Evolutionary conservation across 2,888 invertebrate genomes (phyloP).

Genomic region (Tetrapedia diversipes): DNA sequence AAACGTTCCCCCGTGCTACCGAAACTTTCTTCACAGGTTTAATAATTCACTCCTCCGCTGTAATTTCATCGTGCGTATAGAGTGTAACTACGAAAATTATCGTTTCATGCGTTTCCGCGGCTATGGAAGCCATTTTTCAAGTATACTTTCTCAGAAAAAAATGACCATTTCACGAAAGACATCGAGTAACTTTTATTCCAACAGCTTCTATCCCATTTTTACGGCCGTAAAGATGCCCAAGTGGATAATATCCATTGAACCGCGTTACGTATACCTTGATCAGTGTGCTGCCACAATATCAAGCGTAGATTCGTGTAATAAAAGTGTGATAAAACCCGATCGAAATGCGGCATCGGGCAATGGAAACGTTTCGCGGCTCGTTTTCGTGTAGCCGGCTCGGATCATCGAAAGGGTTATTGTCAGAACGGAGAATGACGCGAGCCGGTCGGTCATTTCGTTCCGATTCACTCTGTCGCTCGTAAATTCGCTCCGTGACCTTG

Average conservation of each 20-base stretch:
- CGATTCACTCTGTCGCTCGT: conserved; percentile 51
- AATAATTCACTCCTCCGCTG: no score
- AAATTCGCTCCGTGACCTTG: conserved; percentile 55
- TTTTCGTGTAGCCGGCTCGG: conserved; percentile 22
- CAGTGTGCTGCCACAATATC: background rate
- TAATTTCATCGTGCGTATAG: background rate
- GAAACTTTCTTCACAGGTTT: background rate
- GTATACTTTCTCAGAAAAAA: no score
- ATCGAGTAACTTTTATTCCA: no score
- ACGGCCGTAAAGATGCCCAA: no score
- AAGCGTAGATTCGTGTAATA: background rate
- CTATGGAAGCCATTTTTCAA: no score
- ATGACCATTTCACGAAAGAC: no score
- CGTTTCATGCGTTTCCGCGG: no score
- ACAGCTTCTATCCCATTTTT: no score
- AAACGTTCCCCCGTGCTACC: background rate
- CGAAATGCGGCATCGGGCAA: background rate
- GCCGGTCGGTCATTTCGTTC: conserved; percentile 46
- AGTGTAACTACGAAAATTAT: no score
- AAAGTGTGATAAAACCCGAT: background rate
- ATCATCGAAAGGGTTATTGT: conserved; percentile 40
- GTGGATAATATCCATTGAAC: no score
- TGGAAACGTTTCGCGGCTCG: conserved; percentile 13
- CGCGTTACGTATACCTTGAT: background rate
- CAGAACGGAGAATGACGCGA: conserved; percentile 48